Evolutionary conservation across 35 echinoderm and acorn worm genomes (phyloP).

Genomic region (Heliocidaris tuberculata): DNA sequence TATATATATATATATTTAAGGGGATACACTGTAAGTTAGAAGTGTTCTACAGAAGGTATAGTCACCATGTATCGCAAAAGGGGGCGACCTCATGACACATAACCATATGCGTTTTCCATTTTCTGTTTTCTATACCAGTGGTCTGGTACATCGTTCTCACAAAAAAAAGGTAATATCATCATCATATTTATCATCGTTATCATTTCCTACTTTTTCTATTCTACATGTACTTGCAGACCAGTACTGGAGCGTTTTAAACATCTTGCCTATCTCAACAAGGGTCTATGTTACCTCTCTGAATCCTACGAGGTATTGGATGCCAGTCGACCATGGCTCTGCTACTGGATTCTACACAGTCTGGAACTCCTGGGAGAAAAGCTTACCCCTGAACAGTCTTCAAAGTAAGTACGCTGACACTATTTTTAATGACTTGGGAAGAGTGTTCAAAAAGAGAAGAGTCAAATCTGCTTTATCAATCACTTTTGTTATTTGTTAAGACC

Average conservation of each 20-base stretch:
- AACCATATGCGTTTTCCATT: background rate
- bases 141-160: background rate
- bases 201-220: background rate
- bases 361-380: slow-evolving; percentile 74
- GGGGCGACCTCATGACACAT: no score
- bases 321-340: slow-evolving; percentile 91
- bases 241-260: slow-evolving; percentile 76
- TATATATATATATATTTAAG: no score
- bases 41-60: no score
- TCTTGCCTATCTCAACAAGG: slow-evolving; percentile 82
- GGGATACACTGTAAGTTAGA: no score
- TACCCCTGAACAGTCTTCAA: slow-evolving; percentile 27
- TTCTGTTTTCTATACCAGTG: background rate
- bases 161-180: no score
- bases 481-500: no score
- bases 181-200: no score
- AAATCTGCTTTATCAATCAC: no score
- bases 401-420: background rate
- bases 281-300: slow-evolving; percentile 77
- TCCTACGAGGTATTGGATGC: slow-evolving; percentile 94
- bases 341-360: slow-evolving; percentile 93
- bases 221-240: slow-evolving; percentile 45
- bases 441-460: no score
- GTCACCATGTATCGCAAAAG: no score
- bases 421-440: no score